Evolutionary conservation across 2,888 invertebrate species (phyloP).

Genomic region (Plebejus anna): DNA sequence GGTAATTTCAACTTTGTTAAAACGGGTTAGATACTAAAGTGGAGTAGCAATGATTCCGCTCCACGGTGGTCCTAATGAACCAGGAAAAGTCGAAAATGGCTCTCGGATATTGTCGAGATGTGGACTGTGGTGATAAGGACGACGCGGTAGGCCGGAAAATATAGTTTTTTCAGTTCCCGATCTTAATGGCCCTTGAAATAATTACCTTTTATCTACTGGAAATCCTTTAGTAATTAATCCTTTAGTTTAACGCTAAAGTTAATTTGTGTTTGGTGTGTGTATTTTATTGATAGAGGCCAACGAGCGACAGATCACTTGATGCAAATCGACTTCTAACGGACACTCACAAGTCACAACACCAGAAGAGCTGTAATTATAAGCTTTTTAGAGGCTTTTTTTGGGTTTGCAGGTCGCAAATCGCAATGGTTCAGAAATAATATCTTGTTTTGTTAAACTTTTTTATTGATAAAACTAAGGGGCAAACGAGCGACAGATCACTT

Average conservation of each 20-base stretch:
- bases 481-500: no score
- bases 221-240: not conserved
- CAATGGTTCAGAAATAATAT: no score
- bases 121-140: slow-evolving; percentile 26
- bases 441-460: no score
- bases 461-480: no score
- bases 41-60: slow-evolving; percentile 1
- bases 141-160: slow-evolving; percentile 28
- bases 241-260: not conserved
- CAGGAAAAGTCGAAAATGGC: slow-evolving; percentile 35
- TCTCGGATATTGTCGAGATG: slow-evolving; percentile 23
- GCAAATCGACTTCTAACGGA: no score
- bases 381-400: no score
- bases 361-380: no score
- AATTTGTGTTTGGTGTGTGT: not conserved
- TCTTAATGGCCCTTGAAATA: slow-evolving; percentile 15
- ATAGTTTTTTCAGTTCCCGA: slow-evolving; percentile 28
- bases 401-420: no score
- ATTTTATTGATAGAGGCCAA: not conserved
- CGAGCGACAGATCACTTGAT: no score
- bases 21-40: not conserved
- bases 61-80: slow-evolving; percentile 37
- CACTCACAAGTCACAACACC: no score
- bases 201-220: slow-evolving; percentile 5
- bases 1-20: slow-evolving; percentile 2